A percentile compares a stretch with the other conserved stretches of the same genome.
phyloP scores from a whole-genome alignment of 2,888 invertebrate species.

The Dryobota labecula region DNA sequence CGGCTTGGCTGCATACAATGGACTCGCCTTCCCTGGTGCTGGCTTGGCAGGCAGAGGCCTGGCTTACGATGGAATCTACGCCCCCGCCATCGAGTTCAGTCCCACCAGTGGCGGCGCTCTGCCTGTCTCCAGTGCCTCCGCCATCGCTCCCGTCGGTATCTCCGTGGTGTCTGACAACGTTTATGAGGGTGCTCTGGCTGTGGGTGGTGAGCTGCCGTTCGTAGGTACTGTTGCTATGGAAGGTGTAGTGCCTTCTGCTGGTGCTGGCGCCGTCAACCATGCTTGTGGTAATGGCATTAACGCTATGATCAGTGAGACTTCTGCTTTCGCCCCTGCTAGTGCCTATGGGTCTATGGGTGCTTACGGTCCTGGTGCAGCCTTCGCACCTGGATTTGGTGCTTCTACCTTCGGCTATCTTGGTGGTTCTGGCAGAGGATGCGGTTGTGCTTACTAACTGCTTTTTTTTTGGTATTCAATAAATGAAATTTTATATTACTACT shows the following conservation, averaged over 20 bases:
- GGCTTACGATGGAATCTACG: slow-evolving; percentile 18
- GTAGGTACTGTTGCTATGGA: slow-evolving; percentile 73
- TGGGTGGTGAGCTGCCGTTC: slow-evolving; percentile 72
- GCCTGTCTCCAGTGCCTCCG: slow-evolving; percentile 35
- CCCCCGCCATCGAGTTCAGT: slow-evolving; percentile 30
- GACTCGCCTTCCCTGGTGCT: slow-evolving; percentile 1
- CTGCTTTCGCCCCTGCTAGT: slow-evolving; percentile 11
- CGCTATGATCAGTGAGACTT: slow-evolving; percentile 60
- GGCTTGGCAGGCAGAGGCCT: slow-evolving; percentile 4
- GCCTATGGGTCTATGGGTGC: slow-evolving; percentile 4
- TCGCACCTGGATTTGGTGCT: slow-evolving; percentile 17
- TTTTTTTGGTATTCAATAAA: slow-evolving; percentile 28
- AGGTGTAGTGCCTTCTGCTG: slow-evolving; percentile 73
- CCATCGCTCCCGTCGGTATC: slow-evolving; percentile 42
- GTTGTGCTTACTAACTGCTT: slow-evolving; percentile 19
- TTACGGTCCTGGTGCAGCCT: slow-evolving; percentile 10
- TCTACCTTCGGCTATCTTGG: slow-evolving; percentile 1
- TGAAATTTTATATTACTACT: background rate
- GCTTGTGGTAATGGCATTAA: slow-evolving; percentile 72
- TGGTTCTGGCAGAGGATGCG: slow-evolving; percentile 26
- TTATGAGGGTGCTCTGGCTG: slow-evolving; percentile 61
- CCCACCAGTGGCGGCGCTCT: slow-evolving; percentile 54
- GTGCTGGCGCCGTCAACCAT: slow-evolving; percentile 72
- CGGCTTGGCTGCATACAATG: slow-evolving; percentile 4
- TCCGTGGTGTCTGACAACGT: slow-evolving; percentile 57